Conservation (phyloP, 30 jellyfish, hydroid and myxozoan genomes). For the Aurelia aurita region DNA sequence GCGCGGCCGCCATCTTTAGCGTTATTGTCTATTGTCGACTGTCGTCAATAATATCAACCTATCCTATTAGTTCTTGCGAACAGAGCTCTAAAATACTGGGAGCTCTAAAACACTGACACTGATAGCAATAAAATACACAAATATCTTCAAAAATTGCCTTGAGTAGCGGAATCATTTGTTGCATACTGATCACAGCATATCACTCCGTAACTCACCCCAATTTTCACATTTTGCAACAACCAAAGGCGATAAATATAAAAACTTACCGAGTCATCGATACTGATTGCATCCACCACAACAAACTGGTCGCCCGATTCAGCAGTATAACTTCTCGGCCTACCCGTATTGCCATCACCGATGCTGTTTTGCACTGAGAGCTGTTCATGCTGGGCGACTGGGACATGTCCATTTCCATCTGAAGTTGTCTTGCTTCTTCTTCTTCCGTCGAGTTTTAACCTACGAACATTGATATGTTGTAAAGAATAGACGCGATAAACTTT, state of each 20-base stretch:
- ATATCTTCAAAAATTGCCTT: too few species aligned
- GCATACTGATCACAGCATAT: too few species aligned
- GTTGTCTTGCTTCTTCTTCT: conserved; percentile 57
- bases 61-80: too few species aligned
- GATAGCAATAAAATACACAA: too few species aligned
- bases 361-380: conserved; percentile 27
- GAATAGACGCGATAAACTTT: not conserved
- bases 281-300: conserved; percentile 65
- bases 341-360: conserved; percentile 12
- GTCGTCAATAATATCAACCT: too few species aligned
- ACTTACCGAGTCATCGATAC: conserved; percentile 84
- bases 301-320: conserved; percentile 68
- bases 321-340: conserved; percentile 73
- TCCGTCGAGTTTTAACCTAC: conserved; percentile 62
- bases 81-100: too few species aligned
- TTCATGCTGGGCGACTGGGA: conserved; percentile 10
- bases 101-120: too few species aligned
- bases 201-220: too few species aligned
- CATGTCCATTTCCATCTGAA: conserved; percentile 5
- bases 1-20: not conserved
- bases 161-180: not conserved
- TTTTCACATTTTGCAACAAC: too few species aligned
- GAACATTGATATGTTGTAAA: conserved; percentile 10
- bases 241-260: too few species aligned
- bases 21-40: too few species aligned